A percentile compares a stretch with the other conserved stretches of the same genome.
These are phyloP conservation scores for Zonitis immaculata DNA, from an alignment of 2,888 invertebrate species.

Conservation along the genomic window DNA sequence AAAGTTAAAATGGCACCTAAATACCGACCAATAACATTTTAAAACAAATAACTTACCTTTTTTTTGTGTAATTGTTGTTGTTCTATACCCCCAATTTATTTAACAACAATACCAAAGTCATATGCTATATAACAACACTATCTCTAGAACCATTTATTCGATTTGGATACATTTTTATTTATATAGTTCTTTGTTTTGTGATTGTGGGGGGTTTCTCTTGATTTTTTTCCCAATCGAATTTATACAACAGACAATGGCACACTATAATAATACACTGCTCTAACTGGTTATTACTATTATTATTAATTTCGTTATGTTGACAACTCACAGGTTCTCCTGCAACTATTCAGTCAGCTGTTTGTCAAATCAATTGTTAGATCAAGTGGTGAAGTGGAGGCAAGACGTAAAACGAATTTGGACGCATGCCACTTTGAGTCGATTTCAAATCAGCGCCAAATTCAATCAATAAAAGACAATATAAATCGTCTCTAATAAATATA, in stretches of 20 bases:
- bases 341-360: constrained; percentile 40
- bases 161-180: constrained; percentile 34
- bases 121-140: constrained; percentile 40
- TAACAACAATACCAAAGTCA: constrained; percentile 29
- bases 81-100: constrained; percentile 26
- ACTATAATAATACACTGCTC: too few species aligned
- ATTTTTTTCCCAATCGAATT: too few species aligned
- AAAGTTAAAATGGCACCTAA: constrained; percentile 37
- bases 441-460: constrained; percentile 11
- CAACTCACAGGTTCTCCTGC: constrained; percentile 31
- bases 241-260: too few species aligned
- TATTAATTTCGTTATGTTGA: constrained; percentile 26
- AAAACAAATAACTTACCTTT: constrained; percentile 23
- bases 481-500: not conserved
- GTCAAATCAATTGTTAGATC: constrained; percentile 26
- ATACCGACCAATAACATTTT: not conserved
- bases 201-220: too few species aligned
- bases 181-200: constrained; percentile 24
- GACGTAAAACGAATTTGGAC: constrained; percentile 5
- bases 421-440: constrained; percentile 2
- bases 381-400: constrained; percentile 12
- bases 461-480: not conserved
- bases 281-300: too few species aligned
- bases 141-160: constrained; percentile 28
- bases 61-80: constrained; percentile 28